phyloP scores from a whole-genome alignment of 1,140 invertebrate species.

The Drosophila tropicalis region DNA sequence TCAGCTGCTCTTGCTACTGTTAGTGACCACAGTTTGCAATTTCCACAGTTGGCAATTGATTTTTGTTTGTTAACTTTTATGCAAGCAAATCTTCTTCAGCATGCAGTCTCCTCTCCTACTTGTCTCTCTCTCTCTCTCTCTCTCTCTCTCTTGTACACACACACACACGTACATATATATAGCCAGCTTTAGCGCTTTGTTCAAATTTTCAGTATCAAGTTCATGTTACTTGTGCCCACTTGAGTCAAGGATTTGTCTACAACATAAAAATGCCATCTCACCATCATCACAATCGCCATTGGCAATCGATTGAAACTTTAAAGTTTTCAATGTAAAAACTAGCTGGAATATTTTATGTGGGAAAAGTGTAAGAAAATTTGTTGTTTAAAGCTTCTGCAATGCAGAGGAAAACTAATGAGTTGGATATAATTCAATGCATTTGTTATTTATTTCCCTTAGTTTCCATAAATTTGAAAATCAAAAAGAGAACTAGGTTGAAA shows the following conservation, averaged over 20 bases:
- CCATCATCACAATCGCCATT: neutral
- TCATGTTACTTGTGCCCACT: slow-evolving; percentile 57
- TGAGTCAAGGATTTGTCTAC: slow-evolving; percentile 43
- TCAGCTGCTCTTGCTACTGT: neutral
- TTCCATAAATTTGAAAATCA: too few relatives aligned
- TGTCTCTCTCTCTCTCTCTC: slow-evolving; percentile 9
- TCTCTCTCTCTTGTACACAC: neutral
- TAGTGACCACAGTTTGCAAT: slow-evolving; percentile 11
- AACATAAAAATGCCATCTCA: slow-evolving; percentile 21
- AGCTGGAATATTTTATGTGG: neutral
- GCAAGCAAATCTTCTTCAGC: slow-evolving; percentile 58
- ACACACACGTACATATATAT: slow-evolving; percentile 5
- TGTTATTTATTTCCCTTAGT: too few relatives aligned
- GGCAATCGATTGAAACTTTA: slow-evolving; percentile 25
- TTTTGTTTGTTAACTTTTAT: slow-evolving; percentile 70
- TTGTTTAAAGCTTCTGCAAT: too few relatives aligned
- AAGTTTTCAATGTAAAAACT: slow-evolving; percentile 12
- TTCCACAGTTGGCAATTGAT: slow-evolving; percentile 56
- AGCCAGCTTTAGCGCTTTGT: slow-evolving; percentile 39
- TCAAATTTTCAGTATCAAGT: slow-evolving; percentile 62
- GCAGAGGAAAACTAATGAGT: too few relatives aligned
- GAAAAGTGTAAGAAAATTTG: neutral
- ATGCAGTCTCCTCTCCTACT: neutral
- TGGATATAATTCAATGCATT: too few relatives aligned
- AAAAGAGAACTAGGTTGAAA: too few relatives aligned